Evolutionary conservation across 2,113 vertebrate species (phyloP).

Genomic region (Salvator merianae): DNA sequence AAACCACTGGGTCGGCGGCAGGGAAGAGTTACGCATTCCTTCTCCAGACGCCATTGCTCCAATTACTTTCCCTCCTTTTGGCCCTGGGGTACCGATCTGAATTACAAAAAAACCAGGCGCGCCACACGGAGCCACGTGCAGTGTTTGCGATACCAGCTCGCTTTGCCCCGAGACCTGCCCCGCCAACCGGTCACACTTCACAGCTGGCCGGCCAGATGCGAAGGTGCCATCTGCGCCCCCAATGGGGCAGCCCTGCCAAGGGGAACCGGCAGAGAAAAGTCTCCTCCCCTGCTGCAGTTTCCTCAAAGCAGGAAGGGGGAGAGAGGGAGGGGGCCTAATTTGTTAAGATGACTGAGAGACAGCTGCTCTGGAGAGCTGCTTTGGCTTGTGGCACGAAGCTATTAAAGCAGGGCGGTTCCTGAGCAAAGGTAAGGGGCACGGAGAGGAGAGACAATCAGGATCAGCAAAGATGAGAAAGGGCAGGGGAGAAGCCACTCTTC

Average conservation of each 20-base stretch:
- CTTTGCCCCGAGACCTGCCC: background rate
- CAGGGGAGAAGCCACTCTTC: background rate
- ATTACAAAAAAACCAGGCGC: background rate
- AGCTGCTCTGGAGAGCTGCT: background rate
- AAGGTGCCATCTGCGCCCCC: background rate
- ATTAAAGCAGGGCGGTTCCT: background rate
- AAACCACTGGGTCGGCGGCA: background rate
- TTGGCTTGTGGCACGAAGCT: background rate
- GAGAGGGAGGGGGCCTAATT: background rate
- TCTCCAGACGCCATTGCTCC: background rate
- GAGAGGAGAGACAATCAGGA: background rate
- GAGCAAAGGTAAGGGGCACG: background rate
- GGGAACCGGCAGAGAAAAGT: background rate
- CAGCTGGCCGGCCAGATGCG: too few relatives aligned
- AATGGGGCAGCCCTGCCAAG: too few relatives aligned
- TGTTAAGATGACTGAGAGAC: slow-evolving; percentile 5
- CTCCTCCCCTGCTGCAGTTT: too few relatives aligned
- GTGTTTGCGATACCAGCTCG: background rate
- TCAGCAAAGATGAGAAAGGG: background rate
- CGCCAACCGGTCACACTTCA: too few relatives aligned
- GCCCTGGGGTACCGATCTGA: background rate
- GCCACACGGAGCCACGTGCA: too few relatives aligned
- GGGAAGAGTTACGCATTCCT: background rate
- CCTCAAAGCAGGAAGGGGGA: too few relatives aligned
- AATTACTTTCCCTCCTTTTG: too few relatives aligned